Base-by-base conservation (phyloP, 92 coral and sea anemone species). In the Siderastrea radians region DNA sequence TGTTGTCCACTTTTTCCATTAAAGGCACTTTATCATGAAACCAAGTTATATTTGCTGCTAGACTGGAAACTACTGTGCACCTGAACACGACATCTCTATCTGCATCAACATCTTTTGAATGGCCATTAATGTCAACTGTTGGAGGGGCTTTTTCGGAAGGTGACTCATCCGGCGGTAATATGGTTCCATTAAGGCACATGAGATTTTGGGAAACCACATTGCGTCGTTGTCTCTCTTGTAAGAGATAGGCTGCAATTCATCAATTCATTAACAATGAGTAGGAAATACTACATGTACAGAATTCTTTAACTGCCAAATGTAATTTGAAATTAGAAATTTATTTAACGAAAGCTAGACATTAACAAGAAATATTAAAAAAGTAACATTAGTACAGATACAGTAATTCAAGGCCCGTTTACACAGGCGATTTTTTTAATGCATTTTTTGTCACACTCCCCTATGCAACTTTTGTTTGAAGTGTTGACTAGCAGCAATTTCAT, bases 41-140 rank as follows among this genome's bases (percentile, higher is more conserved):
- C 85, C 85, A 81, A 6, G 85, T 67, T 15, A 81, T 55, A 45
- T 69, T 81, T 11, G 77, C 85, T 5, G 85, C n/a, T 3, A 70
- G 72, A 68, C 57, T 68, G 11, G 85, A 55, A 53, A 13, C 0
- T 43, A 81, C 85, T 26, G 26, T 5, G 46, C 85, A 81, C 9
- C 6, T 10, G 5, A 81, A 68, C 13, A 0, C 53, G 52, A 54
- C 66, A 44, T 26, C 54, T 1, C 10, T 5, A 38, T 16, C 77
- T 16, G 0, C 6, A 1, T 0, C 0, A 3, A 14, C 16, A 16
- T 14, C 2, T 43, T 10, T 53, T 54, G 67, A 26, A 52, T 2
- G 4, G 43, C 66, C 65, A 51, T 68, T 52, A 17, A 67, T 68
- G 7, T 3, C 9, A 38, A 68, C 77, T 3, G 7, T 15, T 10